Evolutionary conservation across 2,888 invertebrate species (phyloP).

Genomic region (Torymus texanus): DNA sequence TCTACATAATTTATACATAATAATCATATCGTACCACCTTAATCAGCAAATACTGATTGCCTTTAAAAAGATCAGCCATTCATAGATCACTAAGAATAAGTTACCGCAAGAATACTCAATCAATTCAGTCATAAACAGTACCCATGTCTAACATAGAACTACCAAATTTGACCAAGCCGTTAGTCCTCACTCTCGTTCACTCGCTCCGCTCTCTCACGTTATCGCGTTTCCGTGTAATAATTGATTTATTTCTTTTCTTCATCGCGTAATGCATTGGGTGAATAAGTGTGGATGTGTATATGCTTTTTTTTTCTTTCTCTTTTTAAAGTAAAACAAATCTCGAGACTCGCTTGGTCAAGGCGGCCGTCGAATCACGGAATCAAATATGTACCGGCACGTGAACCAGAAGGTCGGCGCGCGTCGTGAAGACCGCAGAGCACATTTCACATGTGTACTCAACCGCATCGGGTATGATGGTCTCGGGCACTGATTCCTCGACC

Average conservation of each 20-base stretch:
- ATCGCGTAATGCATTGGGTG: not conserved
- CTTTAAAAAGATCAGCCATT: conserved; percentile 32
- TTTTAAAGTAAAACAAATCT: conserved; percentile 54
- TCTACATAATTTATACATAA: conserved; percentile 21
- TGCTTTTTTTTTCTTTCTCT: not conserved
- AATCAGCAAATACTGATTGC: conserved; percentile 46
- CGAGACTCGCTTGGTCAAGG: conserved; percentile 27
- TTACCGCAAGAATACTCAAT: conserved; percentile 43
- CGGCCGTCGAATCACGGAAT: conserved; percentile 68
- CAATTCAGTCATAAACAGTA: conserved; percentile 35
- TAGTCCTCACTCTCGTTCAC: conserved; percentile 5
- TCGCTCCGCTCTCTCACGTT: not conserved
- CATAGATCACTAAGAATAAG: conserved; percentile 35
- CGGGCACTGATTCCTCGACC: conserved; percentile 76
- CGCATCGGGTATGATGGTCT: conserved; percentile 77
- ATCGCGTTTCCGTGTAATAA: too few species aligned
- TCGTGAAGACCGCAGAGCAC: conserved; percentile 86
- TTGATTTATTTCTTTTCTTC: too few species aligned
- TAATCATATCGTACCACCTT: not conserved
- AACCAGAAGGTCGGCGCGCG: conserved; percentile 83
- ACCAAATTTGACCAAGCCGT: conserved; percentile 24
- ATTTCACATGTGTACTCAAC: conserved; percentile 87
- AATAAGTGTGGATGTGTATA: not conserved
- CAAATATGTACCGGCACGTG: conserved; percentile 91
- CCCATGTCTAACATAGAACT: conserved; percentile 37